phyloP scores from a whole-genome alignment of 2,113 vertebrate genomes.

The Chloebia gouldiae region DNA sequence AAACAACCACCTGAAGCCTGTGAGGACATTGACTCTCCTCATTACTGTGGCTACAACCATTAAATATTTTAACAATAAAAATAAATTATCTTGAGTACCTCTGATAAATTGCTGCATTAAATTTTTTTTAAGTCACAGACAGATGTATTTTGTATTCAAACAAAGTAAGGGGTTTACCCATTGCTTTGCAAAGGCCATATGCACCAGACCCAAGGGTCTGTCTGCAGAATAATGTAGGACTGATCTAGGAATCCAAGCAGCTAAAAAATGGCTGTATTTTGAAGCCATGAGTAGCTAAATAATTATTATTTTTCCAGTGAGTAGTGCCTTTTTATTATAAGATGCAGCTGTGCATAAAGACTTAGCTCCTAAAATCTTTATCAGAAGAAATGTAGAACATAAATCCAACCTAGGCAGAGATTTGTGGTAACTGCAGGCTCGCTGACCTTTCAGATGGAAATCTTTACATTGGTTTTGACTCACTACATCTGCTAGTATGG shows the following conservation, averaged over 20 bases:
- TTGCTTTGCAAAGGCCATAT: neutral
- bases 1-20: neutral
- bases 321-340: neutral
- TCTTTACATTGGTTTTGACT: neutral
- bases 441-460: neutral
- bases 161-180: neutral
- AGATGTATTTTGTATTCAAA: neutral
- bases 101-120: neutral
- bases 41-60: neutral
- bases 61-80: neutral
- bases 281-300: neutral
- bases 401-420: neutral
- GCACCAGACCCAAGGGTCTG: neutral
- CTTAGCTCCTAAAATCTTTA: neutral
- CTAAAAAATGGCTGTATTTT: neutral
- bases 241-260: neutral
- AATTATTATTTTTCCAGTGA: neutral
- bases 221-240: neutral
- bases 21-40: neutral
- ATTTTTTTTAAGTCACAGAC: rapidly evolving
- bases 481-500: neutral
- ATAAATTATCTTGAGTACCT: neutral
- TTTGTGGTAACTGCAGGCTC: neutral
- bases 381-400: neutral
- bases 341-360: neutral